These are phyloP conservation scores for Strigops habroptila DNA, from an alignment of 2,113 vertebrate species.

Conservation along the genomic window DNA sequence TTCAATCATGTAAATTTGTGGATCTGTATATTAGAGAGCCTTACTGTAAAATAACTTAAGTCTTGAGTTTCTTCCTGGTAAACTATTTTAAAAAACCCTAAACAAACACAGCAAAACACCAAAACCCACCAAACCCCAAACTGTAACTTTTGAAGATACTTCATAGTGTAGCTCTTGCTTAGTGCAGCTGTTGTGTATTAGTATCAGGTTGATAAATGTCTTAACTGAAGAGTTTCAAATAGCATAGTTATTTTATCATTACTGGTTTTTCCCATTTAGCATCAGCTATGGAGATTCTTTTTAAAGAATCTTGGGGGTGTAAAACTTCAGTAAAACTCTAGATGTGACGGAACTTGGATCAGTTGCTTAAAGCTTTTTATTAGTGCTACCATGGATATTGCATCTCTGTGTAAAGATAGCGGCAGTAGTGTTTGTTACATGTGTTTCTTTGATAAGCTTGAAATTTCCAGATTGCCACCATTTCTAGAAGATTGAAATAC, in stretches of 20 bases:
- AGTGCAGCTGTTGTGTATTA: neutral
- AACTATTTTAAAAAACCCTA: neutral
- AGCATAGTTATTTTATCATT: neutral
- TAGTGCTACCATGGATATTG: neutral
- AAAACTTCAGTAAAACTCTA: neutral
- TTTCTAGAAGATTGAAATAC: neutral
- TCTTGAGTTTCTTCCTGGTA: neutral
- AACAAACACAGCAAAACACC: neutral
- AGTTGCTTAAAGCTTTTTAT: neutral
- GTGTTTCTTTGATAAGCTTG: neutral
- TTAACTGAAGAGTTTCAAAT: neutral
- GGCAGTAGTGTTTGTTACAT: neutral
- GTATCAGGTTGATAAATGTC: neutral
- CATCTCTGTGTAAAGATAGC: neutral
- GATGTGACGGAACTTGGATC: neutral
- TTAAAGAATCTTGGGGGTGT: neutral
- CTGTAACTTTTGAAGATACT: neutral
- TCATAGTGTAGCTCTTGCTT: neutral
- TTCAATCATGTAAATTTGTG: neutral
- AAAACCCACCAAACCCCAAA: neutral
- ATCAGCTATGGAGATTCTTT: neutral
- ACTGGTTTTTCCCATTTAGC: neutral
- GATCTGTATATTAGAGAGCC: neutral
- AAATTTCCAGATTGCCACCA: neutral
- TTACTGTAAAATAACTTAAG: neutral